A percentile compares a stretch with the other conserved stretches of the same genome.
Evolutionary conservation across 2,113 vertebrate species (phyloP).

Genomic region (Xyrauchen texanus): DNA sequence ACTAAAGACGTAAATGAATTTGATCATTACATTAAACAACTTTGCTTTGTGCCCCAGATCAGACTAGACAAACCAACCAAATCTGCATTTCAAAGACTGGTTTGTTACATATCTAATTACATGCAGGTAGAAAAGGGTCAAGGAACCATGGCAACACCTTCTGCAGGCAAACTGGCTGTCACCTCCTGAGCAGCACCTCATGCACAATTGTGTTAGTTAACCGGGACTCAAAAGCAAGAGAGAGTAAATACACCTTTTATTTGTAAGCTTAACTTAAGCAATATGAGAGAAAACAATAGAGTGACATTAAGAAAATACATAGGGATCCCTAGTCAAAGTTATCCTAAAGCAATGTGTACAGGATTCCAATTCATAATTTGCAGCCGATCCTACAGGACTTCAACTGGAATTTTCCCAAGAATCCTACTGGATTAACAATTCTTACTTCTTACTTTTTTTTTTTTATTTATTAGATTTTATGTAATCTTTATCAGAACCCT

Average conservation of each 20-base stretch:
- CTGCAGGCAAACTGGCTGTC: conserved; percentile 1
- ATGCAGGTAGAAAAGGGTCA: conserved; percentile 39
- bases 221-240: conserved; percentile 31
- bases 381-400: background rate
- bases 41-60: conserved; percentile 25
- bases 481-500: too few species aligned
- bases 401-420: too few species aligned
- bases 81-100: conserved; percentile 38
- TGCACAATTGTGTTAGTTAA: background rate
- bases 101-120: conserved; percentile 27
- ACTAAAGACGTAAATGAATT: conserved; percentile 18
- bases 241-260: conserved; percentile 73
- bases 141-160: conserved; percentile 42
- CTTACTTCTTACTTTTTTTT: too few species aligned
- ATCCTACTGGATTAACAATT: too few species aligned
- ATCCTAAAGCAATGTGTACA: background rate
- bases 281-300: conserved; percentile 68
- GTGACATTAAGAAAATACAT: conserved; percentile 59
- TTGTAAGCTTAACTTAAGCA: conserved; percentile 59
- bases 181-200: background rate
- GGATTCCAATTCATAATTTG: background rate
- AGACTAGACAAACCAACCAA: conserved; percentile 18
- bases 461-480: too few species aligned
- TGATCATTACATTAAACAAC: conserved; percentile 28
- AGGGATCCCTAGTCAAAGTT: conserved; percentile 18